phyloP scores from a whole-genome alignment of 2,888 invertebrate genomes.

The Dioctria rufipes region DNA sequence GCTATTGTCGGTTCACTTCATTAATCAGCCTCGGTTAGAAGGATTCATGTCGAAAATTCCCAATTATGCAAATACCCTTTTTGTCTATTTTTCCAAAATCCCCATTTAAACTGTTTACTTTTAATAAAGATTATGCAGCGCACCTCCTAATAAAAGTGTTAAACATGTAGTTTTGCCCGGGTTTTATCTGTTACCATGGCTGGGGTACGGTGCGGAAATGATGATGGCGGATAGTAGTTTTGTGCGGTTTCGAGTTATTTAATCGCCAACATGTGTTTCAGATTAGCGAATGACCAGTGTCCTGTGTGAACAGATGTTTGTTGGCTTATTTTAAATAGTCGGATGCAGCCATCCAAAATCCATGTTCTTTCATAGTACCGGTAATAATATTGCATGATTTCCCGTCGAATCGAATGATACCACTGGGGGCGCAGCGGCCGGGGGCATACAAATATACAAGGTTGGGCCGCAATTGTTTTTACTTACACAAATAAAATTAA shows the following conservation, averaged over 20 bases:
- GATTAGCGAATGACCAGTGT: conserved; percentile 40
- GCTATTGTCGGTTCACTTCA: conserved; percentile 16
- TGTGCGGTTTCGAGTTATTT: conserved; percentile 39
- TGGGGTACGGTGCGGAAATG: too few relatives aligned
- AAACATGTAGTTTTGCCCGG: conserved; percentile 43
- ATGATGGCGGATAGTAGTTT: conserved; percentile 10
- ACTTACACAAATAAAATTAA: background rate
- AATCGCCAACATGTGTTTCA: conserved; percentile 51
- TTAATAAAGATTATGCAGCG: conserved; percentile 40
- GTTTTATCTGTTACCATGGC: background rate
- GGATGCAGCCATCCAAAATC: background rate
- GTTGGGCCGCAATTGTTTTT: background rate
- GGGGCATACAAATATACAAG: too few relatives aligned
- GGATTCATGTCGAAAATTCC: conserved; percentile 17
- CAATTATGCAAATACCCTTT: conserved; percentile 39
- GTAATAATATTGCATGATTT: conserved; percentile 34
- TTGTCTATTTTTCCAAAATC: conserved; percentile 32
- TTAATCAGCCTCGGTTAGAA: conserved; percentile 13
- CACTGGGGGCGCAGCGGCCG: background rate
- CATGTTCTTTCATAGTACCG: background rate
- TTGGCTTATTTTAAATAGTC: conserved; percentile 28
- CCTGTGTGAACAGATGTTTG: conserved; percentile 41
- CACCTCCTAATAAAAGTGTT: conserved; percentile 35
- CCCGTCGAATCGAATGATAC: background rate
- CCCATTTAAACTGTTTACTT: conserved; percentile 37